These are phyloP conservation scores for Muntiacus muntjak DNA, from an alignment of 2,113 vertebrate genomes.

Conservation along the genomic window DNA sequence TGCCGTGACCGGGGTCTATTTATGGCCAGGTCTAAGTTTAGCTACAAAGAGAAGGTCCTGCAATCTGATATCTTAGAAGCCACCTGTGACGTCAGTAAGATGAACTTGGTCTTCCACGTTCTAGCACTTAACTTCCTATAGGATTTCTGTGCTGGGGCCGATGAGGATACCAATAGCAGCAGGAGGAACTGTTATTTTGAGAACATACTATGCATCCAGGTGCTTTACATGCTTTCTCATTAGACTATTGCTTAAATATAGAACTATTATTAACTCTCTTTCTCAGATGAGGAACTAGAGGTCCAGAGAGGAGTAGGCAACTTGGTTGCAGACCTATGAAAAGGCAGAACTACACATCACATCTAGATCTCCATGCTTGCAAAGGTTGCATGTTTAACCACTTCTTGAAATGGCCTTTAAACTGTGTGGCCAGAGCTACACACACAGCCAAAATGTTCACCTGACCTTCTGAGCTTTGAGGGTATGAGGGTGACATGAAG, in stretches of 20 bases:
- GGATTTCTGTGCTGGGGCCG: not conserved
- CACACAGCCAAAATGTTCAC: not conserved
- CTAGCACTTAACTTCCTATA: not conserved
- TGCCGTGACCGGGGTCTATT: constrained; percentile 8
- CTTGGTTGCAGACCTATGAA: not conserved
- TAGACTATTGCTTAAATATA: not conserved
- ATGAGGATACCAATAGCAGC: not conserved
- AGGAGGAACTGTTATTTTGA: not conserved
- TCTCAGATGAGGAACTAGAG: not conserved
- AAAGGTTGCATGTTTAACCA: not conserved
- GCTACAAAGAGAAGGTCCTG: constrained; percentile 36
- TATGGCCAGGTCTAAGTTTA: constrained; percentile 41
- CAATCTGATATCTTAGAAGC: constrained; percentile 32
- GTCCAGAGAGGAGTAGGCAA: not conserved
- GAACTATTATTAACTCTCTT: not conserved
- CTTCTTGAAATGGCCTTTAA: not conserved
- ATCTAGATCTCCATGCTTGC: not conserved
- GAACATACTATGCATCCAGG: not conserved
- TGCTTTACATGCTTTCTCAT: not conserved
- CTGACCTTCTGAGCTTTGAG: not conserved
- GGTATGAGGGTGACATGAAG: not conserved
- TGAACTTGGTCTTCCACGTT: constrained; percentile 6
- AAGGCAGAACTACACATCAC: not conserved
- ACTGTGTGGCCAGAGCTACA: not conserved
- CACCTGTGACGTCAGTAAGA: constrained; percentile 18